Evolutionary conservation across 2,888 invertebrate genomes (phyloP), one percentile per base, ranked within the genome.

Genomic region (Leptinotarsa peninsularis): DNA sequence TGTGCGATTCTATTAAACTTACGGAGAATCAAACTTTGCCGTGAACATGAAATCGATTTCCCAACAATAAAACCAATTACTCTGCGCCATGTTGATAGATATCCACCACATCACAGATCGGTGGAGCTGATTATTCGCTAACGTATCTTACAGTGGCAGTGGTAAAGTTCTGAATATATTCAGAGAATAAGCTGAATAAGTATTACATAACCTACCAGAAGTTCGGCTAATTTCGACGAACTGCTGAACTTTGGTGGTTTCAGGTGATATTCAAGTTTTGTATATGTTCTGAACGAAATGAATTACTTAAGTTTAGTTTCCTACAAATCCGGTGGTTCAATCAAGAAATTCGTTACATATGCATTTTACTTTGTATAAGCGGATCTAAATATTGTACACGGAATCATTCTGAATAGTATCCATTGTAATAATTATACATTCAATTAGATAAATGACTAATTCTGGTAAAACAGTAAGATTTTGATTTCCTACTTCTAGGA

Each of bases 191-290:
- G 43, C 18, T 27, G 43, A 63, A 63, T 43, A 63, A 18, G 43
- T 63, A 63, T 63, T 33, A 63, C 27, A 63, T 33, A 63, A 63
- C n/a, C 33, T 63, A 33, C 7, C 17, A 63, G 27, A 43, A 33
- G 63, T n/a, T 43, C 43, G 18, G n/a, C 27, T 7, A 58, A 43
- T 63, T 63, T 63, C 63, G 33, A n/a, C n/a, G n/a, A 63, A 63
- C 33, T 63, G 17, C 5, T 58, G 33, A 63, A 43, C 33, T 63
- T 43, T 43, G 43, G 33, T 63, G 63, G n/a, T 63, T 58, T 58
- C 63, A 63, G 63, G 63, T 63, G 63, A 4, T n/a, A 4, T 43
- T 43, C 18, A 33, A 17, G 63, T 5, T 33, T n/a, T n/a, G 18
- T 17, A 33, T 33, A 63, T 63, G 63, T 58, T 18, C 23, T 7